Evolutionary conservation across 2,888 invertebrate genomes (phyloP).

Genomic region (Bugulina stolonifera): DNA sequence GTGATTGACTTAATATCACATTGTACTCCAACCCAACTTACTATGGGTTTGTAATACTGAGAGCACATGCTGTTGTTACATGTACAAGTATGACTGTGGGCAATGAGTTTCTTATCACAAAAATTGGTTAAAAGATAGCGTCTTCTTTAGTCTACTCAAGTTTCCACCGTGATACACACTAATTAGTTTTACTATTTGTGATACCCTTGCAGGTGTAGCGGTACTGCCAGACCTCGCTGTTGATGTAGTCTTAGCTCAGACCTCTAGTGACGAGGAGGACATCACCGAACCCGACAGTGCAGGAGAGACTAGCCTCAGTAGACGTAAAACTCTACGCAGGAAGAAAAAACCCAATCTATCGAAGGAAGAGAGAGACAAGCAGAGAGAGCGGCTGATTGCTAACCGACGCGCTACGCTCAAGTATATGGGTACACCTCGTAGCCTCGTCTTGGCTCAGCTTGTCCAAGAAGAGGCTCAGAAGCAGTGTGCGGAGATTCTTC

Average conservation of each 20-base stretch:
- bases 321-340: slow-evolving; percentile 17
- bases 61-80: too few relatives aligned
- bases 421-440: slow-evolving; percentile 20
- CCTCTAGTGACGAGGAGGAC: slow-evolving; percentile 1
- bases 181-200: too few relatives aligned
- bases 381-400: slow-evolving; percentile 5
- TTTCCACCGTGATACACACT: too few relatives aligned
- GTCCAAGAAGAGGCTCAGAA: slow-evolving; percentile 25
- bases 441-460: slow-evolving; percentile 8
- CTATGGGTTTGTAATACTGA: too few relatives aligned
- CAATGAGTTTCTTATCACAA: too few relatives aligned
- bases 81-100: too few relatives aligned
- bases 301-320: background rate
- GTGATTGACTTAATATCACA: too few relatives aligned
- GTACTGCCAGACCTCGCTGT: slow-evolving; percentile 5
- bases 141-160: too few relatives aligned
- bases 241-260: background rate
- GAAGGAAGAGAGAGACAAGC: slow-evolving; percentile 21
- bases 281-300: slow-evolving; percentile 12
- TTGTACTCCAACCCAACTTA: too few relatives aligned
- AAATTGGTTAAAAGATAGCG: too few relatives aligned
- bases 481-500: slow-evolving; percentile 17
- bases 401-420: background rate
- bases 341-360: background rate
- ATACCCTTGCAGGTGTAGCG: background rate